phyloP scores from a whole-genome alignment of 2,797 vertebrate species.

The Melanogrammus aeglefinus region DNA sequence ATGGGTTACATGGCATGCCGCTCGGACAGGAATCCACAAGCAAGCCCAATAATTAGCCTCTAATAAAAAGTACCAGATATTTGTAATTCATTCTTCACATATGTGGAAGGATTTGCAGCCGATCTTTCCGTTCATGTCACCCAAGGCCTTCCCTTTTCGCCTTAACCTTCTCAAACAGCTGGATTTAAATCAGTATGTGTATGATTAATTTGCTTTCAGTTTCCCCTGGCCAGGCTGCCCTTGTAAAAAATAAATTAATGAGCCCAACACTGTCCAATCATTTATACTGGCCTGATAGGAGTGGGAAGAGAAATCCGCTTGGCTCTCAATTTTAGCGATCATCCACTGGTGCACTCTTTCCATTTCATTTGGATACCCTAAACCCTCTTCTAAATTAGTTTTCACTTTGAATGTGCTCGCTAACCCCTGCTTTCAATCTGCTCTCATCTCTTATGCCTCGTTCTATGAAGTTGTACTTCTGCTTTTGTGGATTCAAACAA shows the following conservation, averaged over 20 bases:
- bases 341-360: background rate
- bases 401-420: background rate
- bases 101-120: background rate
- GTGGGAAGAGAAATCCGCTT: background rate
- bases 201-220: slow-evolving; percentile 11
- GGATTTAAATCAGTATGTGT: background rate
- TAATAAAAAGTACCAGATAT: background rate
- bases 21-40: background rate
- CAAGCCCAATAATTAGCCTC: background rate
- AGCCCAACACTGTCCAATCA: background rate
- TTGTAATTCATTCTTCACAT: background rate
- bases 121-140: background rate
- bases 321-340: background rate
- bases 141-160: background rate
- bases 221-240: background rate
- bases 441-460: background rate
- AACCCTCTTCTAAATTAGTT: background rate
- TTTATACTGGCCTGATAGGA: background rate
- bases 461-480: background rate
- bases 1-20: background rate
- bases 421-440: background rate
- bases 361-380: background rate
- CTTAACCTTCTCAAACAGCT: background rate
- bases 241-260: slow-evolving; percentile 11
- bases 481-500: background rate